Evolutionary conservation across 1,140 invertebrate species (phyloP).

Genomic region (Vollenhovia emeryi): DNA sequence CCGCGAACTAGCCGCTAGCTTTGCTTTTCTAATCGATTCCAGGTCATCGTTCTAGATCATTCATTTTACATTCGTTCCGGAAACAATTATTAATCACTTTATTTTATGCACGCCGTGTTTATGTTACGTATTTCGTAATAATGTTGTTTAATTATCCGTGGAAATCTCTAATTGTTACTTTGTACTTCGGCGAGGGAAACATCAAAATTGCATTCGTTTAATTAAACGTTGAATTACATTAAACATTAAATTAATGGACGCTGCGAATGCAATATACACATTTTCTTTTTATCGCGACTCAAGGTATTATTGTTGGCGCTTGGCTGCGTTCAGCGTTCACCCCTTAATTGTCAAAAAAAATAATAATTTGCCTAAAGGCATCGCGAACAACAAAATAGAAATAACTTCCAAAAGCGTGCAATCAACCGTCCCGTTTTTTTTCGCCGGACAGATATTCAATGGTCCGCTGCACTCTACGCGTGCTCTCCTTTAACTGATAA

Average conservation of each 20-base stretch:
- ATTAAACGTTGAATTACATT: neutral
- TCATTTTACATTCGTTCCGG: conserved; percentile 25
- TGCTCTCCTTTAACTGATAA: conserved; percentile 39
- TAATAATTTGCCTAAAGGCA: neutral
- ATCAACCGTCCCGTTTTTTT: conserved; percentile 4
- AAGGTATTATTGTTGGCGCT: neutral
- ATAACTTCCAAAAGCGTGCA: neutral
- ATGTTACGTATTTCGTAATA: neutral
- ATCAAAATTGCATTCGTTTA: neutral
- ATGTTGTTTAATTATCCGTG: neutral
- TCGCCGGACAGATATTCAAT: neutral
- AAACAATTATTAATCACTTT: conserved; percentile 35
- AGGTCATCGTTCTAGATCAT: conserved; percentile 30
- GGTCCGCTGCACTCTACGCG: neutral
- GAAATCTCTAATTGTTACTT: neutral
- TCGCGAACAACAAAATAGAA: neutral
- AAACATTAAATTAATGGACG: neutral
- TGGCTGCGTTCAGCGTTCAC: neutral
- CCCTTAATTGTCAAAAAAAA: conserved; percentile 1
- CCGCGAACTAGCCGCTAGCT: neutral
- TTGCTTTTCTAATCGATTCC: conserved; percentile 51
- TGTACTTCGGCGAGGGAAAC: neutral
- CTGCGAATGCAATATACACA: neutral
- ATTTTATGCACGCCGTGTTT: neutral
- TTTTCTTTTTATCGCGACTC: neutral